A percentile compares a stretch with the other conserved stretches of the same genome.
Evolutionary conservation across 2,888 invertebrate species (phyloP).

Genomic region (Barypeithes pellucidus): DNA sequence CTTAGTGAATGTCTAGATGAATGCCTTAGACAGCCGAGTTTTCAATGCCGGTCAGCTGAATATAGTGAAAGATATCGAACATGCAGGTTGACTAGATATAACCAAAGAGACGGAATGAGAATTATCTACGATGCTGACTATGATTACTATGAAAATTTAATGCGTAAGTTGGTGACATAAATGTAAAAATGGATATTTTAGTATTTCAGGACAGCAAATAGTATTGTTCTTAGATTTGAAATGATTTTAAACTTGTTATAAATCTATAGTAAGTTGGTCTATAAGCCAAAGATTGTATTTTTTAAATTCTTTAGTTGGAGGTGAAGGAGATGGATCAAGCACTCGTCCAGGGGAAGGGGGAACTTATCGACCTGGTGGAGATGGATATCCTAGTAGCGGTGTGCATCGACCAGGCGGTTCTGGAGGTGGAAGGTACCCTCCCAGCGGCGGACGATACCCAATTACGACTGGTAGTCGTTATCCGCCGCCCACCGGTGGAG

Average conservation of each 20-base stretch:
- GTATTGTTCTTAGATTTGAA: no score
- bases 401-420: constrained; percentile 55
- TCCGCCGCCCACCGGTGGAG: constrained; percentile 65
- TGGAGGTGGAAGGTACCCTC: constrained; percentile 58
- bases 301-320: constrained; percentile 59
- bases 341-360: constrained; percentile 56
- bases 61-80: constrained; percentile 90
- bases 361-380: constrained; percentile 59
- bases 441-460: constrained; percentile 53
- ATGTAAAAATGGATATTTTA: no score
- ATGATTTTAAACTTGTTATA: no score
- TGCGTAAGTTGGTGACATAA: constrained; percentile 79
- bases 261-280: neutral
- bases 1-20: constrained; percentile 93
- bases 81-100: constrained; percentile 88
- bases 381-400: constrained; percentile 53
- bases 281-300: constrained; percentile 9
- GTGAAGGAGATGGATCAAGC: constrained; percentile 62
- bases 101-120: constrained; percentile 90
- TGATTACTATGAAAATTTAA: constrained; percentile 93
- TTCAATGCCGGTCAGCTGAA: constrained; percentile 91
- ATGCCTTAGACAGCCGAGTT: constrained; percentile 90
- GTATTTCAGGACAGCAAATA: no score
- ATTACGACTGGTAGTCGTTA: constrained; percentile 61
- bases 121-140: constrained; percentile 93